phyloP scores from a whole-genome alignment of 2,797 vertebrate species.

The Phylloscopus collybita region DNA sequence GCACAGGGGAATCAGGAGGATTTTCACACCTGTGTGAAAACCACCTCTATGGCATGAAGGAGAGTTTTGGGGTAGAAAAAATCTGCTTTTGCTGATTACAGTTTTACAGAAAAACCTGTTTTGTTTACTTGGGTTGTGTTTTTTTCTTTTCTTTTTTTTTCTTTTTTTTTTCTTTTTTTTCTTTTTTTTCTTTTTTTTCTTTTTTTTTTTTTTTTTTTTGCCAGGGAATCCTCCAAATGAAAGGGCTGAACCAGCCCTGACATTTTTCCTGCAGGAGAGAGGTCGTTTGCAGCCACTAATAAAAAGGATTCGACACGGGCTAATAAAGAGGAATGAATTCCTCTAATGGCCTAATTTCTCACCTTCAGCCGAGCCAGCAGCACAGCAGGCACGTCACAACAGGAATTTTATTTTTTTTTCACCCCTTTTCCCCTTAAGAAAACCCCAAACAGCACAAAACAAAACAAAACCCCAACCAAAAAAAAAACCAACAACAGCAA shows the following conservation, averaged over 20 bases:
- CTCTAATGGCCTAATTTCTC: constrained; percentile 81
- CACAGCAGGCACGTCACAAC: not conserved
- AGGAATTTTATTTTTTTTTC: not conserved
- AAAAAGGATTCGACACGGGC: constrained; percentile 82
- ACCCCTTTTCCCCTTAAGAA: not conserved
- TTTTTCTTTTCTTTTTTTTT: too few species aligned
- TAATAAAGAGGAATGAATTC: constrained; percentile 86
- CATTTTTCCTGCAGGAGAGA: constrained; percentile 83
- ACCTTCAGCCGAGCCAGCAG: constrained; percentile 65
- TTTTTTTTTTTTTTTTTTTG: not conserved
- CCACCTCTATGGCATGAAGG: fast-evolving
- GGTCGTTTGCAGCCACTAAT: constrained; percentile 81
- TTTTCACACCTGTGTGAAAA: not conserved
- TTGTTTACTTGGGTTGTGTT: not conserved
- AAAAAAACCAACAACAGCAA: too few species aligned
- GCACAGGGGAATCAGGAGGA: too few species aligned
- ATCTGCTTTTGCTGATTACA: not conserved
- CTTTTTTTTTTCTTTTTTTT: too few species aligned
- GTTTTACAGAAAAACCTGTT: not conserved
- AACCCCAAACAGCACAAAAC: not conserved
- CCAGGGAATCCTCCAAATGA: constrained; percentile 64
- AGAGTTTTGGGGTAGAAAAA: not conserved
- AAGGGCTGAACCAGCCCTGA: constrained; percentile 78
- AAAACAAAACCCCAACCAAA: not conserved
- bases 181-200: too few species aligned